Percentiles rank a stretch among this genome's conserved stretches.
Conservation (phyloP, 2,888 invertebrate species). For the Seira ritae region DNA sequence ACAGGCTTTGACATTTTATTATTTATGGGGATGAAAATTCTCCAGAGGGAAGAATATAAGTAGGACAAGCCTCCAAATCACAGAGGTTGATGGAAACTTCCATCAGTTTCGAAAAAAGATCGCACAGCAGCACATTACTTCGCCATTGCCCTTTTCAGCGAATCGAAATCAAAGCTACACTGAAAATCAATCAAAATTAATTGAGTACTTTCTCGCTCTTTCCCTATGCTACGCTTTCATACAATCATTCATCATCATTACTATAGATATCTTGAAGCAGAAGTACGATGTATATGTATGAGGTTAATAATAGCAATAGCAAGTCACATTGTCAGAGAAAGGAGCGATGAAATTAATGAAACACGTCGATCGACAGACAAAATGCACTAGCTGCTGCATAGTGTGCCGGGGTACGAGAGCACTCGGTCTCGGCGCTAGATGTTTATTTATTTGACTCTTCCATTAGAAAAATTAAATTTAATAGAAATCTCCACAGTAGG, state of each 20-base stretch:
- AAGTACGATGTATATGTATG: neutral
- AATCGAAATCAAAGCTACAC: neutral
- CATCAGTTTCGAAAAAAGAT: neutral
- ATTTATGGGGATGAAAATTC: neutral
- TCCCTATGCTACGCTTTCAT: too few species aligned
- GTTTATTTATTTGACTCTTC: neutral
- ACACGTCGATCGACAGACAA: too few species aligned
- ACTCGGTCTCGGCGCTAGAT: too few species aligned
- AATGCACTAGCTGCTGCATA: too few species aligned
- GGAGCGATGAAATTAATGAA: neutral
- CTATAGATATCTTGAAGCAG: neutral
- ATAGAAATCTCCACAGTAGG: too few species aligned
- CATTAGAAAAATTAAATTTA: neutral
- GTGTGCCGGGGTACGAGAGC: too few species aligned
- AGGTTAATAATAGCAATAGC: neutral
- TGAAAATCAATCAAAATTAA: neutral
- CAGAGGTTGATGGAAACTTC: neutral
- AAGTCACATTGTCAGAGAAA: neutral
- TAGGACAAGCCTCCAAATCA: neutral
- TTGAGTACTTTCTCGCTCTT: neutral
- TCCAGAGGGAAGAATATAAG: neutral
- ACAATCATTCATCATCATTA: neutral
- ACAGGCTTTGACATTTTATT: neutral
- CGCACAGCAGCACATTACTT: neutral
- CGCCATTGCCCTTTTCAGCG: neutral